Percentiles rank a stretch among this genome's conserved stretches.
Conservation (phyloP, 2,113 vertebrate genomes). For the Phoxinus phoxinus region DNA sequence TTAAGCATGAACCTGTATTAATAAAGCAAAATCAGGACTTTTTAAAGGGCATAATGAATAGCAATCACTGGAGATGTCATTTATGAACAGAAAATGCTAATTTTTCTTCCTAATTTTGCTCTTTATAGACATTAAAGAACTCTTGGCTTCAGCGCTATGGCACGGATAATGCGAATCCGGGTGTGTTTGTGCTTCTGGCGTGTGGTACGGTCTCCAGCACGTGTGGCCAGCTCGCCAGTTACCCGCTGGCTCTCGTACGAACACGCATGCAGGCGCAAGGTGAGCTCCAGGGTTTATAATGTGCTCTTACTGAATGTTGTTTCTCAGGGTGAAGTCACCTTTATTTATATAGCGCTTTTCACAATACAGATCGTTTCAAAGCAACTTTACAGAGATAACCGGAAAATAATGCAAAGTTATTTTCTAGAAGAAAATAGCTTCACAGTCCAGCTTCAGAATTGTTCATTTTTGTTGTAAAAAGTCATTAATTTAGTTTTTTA, state of each 20-base stretch:
- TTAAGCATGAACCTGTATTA: too few species aligned
- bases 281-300: slow-evolving; percentile 63
- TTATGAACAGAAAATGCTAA: background rate
- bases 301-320: background rate
- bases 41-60: too few species aligned
- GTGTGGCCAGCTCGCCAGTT: slow-evolving; percentile 94
- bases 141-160: slow-evolving; percentile 87
- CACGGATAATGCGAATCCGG: slow-evolving; percentile 81
- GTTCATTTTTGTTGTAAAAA: too few species aligned
- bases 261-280: slow-evolving; percentile 98
- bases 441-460: too few species aligned
- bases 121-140: slow-evolving; percentile 88
- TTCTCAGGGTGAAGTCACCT: background rate
- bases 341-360: too few species aligned
- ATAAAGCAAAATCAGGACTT: too few species aligned
- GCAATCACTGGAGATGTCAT: background rate
- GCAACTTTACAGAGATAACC: too few species aligned
- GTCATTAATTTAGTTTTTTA: too few species aligned
- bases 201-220: slow-evolving; percentile 96
- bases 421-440: too few species aligned
- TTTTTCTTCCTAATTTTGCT: background rate
- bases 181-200: slow-evolving; percentile 88
- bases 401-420: too few species aligned
- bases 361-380: too few species aligned
- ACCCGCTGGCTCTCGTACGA: slow-evolving; percentile 90